Conservation (phyloP, 2,113 vertebrate species). For the Barnardius zonarius region DNA sequence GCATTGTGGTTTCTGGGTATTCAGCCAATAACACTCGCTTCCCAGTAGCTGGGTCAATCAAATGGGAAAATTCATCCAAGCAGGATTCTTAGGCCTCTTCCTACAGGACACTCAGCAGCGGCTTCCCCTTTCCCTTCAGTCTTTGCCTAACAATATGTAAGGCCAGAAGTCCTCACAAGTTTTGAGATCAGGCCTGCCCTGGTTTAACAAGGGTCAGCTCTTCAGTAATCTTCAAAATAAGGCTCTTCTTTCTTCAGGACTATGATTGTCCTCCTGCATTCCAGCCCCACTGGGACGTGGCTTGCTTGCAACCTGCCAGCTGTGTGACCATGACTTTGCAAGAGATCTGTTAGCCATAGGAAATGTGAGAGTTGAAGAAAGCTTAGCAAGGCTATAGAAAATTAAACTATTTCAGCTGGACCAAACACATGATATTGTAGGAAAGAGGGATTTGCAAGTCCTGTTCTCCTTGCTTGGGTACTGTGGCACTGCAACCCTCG, state of each 20-base stretch:
- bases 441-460: not conserved
- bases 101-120: not conserved
- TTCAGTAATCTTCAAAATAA: not conserved
- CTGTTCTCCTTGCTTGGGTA: not conserved
- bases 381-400: not conserved
- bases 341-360: not conserved
- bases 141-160: not conserved
- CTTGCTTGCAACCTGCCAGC: not conserved
- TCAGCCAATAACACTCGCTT: not conserved
- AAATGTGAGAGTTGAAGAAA: not conserved
- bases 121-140: not conserved
- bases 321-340: not conserved
- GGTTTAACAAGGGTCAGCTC: not conserved
- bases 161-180: not conserved
- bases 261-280: not conserved
- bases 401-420: not conserved
- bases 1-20: not conserved
- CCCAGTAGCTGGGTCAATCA: not conserved
- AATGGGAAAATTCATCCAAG: not conserved
- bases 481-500: too few relatives aligned
- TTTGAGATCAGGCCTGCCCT: not conserved
- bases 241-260: not conserved
- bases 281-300: not conserved
- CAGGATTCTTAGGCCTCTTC: not conserved
- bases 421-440: rapidly evolving